These are phyloP conservation scores for Drosophila albomicans DNA, from an alignment of 1,140 invertebrate species.

Conservation along the genomic window DNA sequence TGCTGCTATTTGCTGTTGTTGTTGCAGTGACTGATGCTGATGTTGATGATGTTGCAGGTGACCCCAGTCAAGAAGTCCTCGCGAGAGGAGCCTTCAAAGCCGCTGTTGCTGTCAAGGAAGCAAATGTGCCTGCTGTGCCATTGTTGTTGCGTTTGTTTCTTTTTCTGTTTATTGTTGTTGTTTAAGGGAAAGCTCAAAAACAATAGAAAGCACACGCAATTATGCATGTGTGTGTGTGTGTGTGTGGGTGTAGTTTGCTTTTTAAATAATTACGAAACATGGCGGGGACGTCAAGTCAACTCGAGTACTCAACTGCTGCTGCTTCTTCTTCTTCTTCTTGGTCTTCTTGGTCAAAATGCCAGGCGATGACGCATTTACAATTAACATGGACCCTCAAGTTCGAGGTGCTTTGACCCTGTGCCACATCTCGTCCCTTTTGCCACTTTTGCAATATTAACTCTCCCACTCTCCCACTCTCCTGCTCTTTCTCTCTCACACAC, in stretches of 20 bases:
- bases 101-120: slow-evolving; percentile 15
- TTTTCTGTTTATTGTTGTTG: background rate
- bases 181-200: slow-evolving; percentile 45
- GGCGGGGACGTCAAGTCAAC: slow-evolving; percentile 2
- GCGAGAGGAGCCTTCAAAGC: slow-evolving; percentile 29
- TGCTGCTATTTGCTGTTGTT: slow-evolving; percentile 18
- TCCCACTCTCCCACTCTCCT: background rate
- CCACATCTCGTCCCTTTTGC: background rate
- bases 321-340: background rate
- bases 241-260: slow-evolving; percentile 62
- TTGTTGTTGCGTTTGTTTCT: slow-evolving; percentile 3
- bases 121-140: slow-evolving; percentile 12
- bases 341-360: slow-evolving; percentile 6
- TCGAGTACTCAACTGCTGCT: no score
- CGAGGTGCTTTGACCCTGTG: slow-evolving; percentile 33
- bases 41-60: slow-evolving; percentile 45
- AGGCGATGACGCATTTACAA: slow-evolving; percentile 4
- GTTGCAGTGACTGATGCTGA: slow-evolving; percentile 24
- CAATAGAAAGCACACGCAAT: slow-evolving; percentile 58
- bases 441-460: background rate
- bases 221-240: slow-evolving; percentile 34
- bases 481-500: background rate
- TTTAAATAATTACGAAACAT: slow-evolving; percentile 66
- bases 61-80: slow-evolving; percentile 32
- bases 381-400: slow-evolving; percentile 2